Base-by-base conservation (phyloP, 92 coral and sea anemone genomes). In the Palythoa grandiflora region DNA sequence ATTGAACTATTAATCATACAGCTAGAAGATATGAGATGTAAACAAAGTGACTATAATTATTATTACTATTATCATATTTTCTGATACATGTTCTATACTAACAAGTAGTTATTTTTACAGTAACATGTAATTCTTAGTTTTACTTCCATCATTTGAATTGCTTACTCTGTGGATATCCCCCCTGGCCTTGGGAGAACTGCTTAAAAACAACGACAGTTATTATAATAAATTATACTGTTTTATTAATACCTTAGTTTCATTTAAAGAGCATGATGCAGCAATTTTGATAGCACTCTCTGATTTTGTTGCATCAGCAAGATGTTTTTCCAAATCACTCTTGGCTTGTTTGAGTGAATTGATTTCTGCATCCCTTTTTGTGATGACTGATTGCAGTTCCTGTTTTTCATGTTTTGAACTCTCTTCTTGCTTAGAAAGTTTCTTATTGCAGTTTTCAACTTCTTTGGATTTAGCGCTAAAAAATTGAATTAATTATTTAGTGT, bases 231-330 rank as follows among this genome's bases (percentile, higher is more conserved):
- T 0, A 28, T 28, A 50, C 15, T 52, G 10, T 76, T 3, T 55
- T 1, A 37, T n/a, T 3, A 2, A 38, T 78, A 96, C 98, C 94
- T 94, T 93, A 15, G 95, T 47, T 80, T 97, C 93, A 71, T 70
- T 78, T 59, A 91, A 79, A 75, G 96, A 89, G 66, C 85, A 92
- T 0, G 96, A 90, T 35, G 91, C 95, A 57, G 87, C 94, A 85
- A 89, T 89, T 63, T 88, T 88, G 28, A 70, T 92, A 12, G 89
- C 93, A 73, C 50, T 85, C 47, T 92, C 93, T 19, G 91, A 87
- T 3, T 91, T 86, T 17, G 88, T 86, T 44, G 78, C 47, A 20
- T 93, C 96, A 44, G 91, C 85, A 60, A 97, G 83, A 19, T 88
- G 78, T 40, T 55, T 89, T 68, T 97, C 94, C 38, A 97, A 88